phyloP scores from a whole-genome alignment of 2,888 invertebrate genomes.

The Matsumyia berberina region DNA sequence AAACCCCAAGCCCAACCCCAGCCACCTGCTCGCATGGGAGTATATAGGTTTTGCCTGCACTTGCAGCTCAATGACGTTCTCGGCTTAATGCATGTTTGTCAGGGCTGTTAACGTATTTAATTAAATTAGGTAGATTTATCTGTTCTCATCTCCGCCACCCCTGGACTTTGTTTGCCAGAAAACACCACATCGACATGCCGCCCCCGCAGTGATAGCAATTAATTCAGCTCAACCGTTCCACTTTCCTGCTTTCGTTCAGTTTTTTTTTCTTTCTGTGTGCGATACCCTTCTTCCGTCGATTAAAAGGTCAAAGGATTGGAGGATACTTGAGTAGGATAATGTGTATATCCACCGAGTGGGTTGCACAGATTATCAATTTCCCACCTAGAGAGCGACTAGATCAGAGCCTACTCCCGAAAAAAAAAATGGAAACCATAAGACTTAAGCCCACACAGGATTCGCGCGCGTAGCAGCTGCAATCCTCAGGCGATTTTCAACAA shows the following conservation, averaged over 20 bases:
- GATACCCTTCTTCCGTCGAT: slow-evolving; percentile 35
- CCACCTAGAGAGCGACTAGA: slow-evolving; percentile 26
- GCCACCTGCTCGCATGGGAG: slow-evolving; percentile 1
- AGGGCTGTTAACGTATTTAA: slow-evolving; percentile 55
- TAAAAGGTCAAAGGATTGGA: slow-evolving; percentile 59
- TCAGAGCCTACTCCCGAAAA: slow-evolving; percentile 9
- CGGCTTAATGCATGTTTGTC: slow-evolving; percentile 45
- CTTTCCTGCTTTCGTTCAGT: slow-evolving; percentile 21
- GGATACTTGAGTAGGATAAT: slow-evolving; percentile 50
- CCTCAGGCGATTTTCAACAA: slow-evolving; percentile 36
- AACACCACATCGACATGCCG: slow-evolving; percentile 6
- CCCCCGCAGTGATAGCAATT: slow-evolving; percentile 49
- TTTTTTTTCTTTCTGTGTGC: background rate
- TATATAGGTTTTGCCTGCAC: background rate
- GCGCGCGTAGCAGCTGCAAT: slow-evolving; percentile 32
- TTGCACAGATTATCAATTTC: slow-evolving; percentile 45
- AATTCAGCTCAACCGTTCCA: slow-evolving; percentile 38
- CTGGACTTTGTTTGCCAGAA: slow-evolving; percentile 9
- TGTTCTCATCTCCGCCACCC: slow-evolving; percentile 29
- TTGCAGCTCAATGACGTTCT: slow-evolving; percentile 34
- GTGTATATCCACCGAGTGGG: slow-evolving; percentile 45
- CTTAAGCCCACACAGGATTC: slow-evolving; percentile 39
- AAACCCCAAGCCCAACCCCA: background rate
- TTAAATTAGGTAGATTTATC: slow-evolving; percentile 64
- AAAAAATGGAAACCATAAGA: slow-evolving; percentile 7